Evolutionary conservation across 2,797 vertebrate genomes (phyloP), one percentile per base, ranked within the genome.

Genomic region (Neopelma chrysocephalum): DNA sequence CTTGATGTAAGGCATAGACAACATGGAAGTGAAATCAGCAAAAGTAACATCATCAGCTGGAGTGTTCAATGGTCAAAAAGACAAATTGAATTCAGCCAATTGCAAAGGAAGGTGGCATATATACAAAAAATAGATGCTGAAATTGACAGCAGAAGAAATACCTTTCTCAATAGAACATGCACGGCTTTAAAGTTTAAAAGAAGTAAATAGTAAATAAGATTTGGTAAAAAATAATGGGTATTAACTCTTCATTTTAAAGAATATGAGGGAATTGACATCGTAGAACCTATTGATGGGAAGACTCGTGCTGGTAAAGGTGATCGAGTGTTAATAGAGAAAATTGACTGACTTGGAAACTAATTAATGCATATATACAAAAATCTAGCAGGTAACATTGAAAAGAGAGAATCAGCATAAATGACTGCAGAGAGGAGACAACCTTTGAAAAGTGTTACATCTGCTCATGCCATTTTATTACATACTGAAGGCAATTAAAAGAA

Each of bases 111-210:
- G 7, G 6, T 42, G n/a, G 56, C 5, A 73, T 34, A 45, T 29
- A 51, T 5, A 14, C 10, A 43, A 89, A 43, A 7, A 43, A 6
- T 5, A 75, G 9, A 32, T 58, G 15, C 5, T 72, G 66, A 71
- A 54, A 40, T 7, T 72, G 2, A 3, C 3, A 18, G 29, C 3
- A n/a, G 11, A 45, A 60, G 1, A 66, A 79, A 45, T 2, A 0
- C 7, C 11, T 72, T 76, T 54, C 15, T 45, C 51, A 15, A 3
- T 48, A 89, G 6, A 71, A 3, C 1, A 29, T 40, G 32, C 2
- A 19, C 18, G 8, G 20, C 3, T 80, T 82, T 73, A 68, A 34
- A 62, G n/a, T 20, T 34, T 73, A 56, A 78, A 72, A 78, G 11
- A 25, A 54, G 5, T 27, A 57, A 31, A 34, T 29, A 50, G 38